phyloP scores from a whole-genome alignment of 1,140 invertebrate species.

The Littorina saxatilis region DNA sequence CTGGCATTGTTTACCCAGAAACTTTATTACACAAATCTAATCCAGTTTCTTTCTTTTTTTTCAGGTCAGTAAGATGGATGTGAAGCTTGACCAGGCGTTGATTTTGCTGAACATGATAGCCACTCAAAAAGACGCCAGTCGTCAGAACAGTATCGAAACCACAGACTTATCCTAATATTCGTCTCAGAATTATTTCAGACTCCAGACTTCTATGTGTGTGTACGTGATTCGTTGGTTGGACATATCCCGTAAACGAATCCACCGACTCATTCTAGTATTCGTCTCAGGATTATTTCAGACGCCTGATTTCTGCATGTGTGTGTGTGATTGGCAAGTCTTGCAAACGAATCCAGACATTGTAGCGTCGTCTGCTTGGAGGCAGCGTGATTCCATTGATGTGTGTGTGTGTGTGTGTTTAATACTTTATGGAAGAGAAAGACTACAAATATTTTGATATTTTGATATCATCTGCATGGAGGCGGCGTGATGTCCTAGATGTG shows the following conservation, averaged over 20 bases:
- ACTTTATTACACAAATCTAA: too few relatives aligned
- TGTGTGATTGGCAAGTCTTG: background rate
- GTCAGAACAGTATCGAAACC: background rate
- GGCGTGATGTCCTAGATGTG: too few relatives aligned
- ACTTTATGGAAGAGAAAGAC: too few relatives aligned
- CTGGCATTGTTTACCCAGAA: too few relatives aligned
- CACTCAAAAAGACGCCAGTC: conserved; percentile 37
- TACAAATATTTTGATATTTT: too few relatives aligned
- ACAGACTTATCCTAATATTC: conserved; percentile 35
- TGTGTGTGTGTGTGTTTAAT: too few relatives aligned
- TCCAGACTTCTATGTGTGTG: background rate
- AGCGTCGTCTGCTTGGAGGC: too few relatives aligned
- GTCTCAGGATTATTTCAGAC: background rate
- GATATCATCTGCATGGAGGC: too few relatives aligned
- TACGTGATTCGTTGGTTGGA: background rate
- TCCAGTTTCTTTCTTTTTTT: too few relatives aligned
- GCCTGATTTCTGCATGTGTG: background rate
- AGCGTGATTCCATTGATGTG: too few relatives aligned
- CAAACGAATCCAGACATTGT: background rate
- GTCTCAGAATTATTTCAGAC: background rate
- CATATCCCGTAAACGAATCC: background rate
- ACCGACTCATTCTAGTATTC: background rate
- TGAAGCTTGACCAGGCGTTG: conserved; percentile 83
- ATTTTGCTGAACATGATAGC: conserved; percentile 81
- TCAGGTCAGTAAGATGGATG: conserved; percentile 83